These are phyloP conservation scores for Micrasema longulum DNA, from an alignment of 1,140 invertebrate genomes.

Conservation along the genomic window DNA sequence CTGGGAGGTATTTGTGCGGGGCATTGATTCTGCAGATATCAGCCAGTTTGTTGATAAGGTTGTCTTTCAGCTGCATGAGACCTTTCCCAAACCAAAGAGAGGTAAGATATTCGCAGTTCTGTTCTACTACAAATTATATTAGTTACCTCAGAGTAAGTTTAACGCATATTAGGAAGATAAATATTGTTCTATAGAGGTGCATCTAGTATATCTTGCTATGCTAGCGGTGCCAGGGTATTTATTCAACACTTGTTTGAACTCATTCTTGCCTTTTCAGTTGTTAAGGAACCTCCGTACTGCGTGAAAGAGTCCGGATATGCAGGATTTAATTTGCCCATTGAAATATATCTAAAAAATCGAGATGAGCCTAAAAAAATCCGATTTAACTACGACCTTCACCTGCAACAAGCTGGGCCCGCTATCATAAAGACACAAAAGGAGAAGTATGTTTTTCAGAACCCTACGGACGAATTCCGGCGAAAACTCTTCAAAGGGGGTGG, in stretches of 20 bases:
- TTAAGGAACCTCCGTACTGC: conserved; percentile 92
- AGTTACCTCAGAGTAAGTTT: too few species aligned
- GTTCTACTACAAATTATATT: too few species aligned
- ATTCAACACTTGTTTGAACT: too few species aligned
- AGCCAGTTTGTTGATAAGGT: conserved; percentile 95
- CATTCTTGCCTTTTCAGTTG: conserved; percentile 69
- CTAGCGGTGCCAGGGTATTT: too few species aligned
- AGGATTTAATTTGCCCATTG: conserved; percentile 90
- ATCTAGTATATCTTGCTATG: too few species aligned
- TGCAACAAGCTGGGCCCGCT: conserved; percentile 80
- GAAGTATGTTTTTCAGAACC: conserved; percentile 79
- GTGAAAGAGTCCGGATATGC: conserved; percentile 95
- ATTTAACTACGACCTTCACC: conserved; percentile 88
- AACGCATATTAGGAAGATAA: too few species aligned
- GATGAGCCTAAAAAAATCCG: conserved; percentile 90
- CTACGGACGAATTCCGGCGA: conserved; percentile 88
- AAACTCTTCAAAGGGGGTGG: conserved; percentile 91
- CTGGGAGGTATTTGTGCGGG: conserved; percentile 96
- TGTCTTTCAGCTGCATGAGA: conserved; percentile 91
- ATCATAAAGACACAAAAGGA: conserved; percentile 82
- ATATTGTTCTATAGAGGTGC: too few species aligned
- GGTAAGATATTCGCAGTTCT: too few species aligned
- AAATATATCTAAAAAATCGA: conserved; percentile 91
- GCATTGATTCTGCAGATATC: conserved; percentile 86
- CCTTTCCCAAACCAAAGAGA: conserved; percentile 91